These are phyloP conservation scores for Drosophila bifasciata DNA, from an alignment of 1,140 invertebrate genomes.

Conservation along the genomic window DNA sequence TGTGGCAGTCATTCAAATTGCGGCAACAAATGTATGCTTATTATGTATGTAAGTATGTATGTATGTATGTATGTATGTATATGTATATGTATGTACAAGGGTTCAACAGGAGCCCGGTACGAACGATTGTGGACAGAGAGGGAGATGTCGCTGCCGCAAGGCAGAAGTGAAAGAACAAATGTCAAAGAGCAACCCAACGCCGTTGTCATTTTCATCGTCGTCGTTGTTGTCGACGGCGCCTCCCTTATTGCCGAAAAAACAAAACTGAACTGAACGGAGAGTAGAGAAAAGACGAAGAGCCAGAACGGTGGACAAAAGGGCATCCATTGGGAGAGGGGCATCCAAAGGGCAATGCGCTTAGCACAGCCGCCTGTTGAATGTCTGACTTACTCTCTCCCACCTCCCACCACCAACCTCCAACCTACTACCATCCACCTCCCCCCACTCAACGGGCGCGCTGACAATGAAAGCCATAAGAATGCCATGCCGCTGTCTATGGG, in stretches of 20 bases:
- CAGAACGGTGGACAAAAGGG: not conserved
- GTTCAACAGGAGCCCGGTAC: not conserved
- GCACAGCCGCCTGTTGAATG: constrained; percentile 65
- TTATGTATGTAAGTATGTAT: constrained; percentile 16
- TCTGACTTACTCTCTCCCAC: constrained; percentile 39
- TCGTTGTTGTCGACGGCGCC: constrained; percentile 27
- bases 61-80: constrained; percentile 10
- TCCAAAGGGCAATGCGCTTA: constrained; percentile 52
- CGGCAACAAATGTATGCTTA: constrained; percentile 49
- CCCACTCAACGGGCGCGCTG: constrained; percentile 6
- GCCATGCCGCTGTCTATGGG: constrained; percentile 34
- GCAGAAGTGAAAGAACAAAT: constrained; percentile 42
- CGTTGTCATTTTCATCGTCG: no score
- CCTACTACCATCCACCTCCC: not conserved
- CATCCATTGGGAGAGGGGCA: not conserved
- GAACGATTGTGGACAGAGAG: not conserved
- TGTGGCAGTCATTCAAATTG: constrained; percentile 58
- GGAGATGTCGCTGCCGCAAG: not conserved
- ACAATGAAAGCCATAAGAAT: constrained; percentile 61
- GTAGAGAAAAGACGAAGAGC: constrained; percentile 13
- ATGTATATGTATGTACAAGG: constrained; percentile 11
- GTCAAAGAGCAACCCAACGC: constrained; percentile 67
- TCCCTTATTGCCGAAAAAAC: constrained; percentile 57
- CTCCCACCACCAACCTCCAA: no score
- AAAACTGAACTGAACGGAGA: constrained; percentile 16